Conservation (phyloP, 2,888 invertebrate species). For the Polylopha cassiicola region DNA sequence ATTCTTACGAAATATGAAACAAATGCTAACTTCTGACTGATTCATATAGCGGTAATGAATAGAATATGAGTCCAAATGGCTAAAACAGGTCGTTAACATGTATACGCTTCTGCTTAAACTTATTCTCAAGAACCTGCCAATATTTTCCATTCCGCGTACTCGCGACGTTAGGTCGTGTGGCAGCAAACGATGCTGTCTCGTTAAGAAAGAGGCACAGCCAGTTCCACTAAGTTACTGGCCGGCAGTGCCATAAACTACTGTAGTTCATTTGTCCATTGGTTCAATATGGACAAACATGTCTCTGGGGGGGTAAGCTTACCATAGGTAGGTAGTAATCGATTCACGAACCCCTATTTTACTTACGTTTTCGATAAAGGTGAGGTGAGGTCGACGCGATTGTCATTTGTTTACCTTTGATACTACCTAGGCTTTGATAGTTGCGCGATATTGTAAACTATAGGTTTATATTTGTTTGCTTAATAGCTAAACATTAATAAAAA, state of each 20-base stretch:
- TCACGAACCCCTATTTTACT: slow-evolving; percentile 15
- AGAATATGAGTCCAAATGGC: no score
- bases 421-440: slow-evolving; percentile 23
- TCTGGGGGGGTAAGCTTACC: slow-evolving; percentile 31
- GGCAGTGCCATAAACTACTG: slow-evolving; percentile 57
- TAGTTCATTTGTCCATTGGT: slow-evolving; percentile 68
- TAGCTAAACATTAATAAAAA: no score
- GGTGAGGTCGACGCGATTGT: no score
- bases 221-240: slow-evolving; percentile 66
- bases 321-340: slow-evolving; percentile 25
- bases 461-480: no score
- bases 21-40: no score
- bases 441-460: slow-evolving; percentile 27
- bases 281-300: slow-evolving; percentile 55
- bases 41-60: no score
- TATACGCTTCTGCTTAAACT: slow-evolving; percentile 1
- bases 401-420: no score
- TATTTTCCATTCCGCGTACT: slow-evolving; percentile 41
- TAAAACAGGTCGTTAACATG: no score
- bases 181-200: slow-evolving; percentile 65
- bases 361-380: slow-evolving; percentile 10
- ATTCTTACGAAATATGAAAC: no score
- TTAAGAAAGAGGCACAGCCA: slow-evolving; percentile 61
- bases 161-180: slow-evolving; percentile 50
- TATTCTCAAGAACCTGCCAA: slow-evolving; percentile 5